Evolutionary conservation across 1,140 invertebrate species (phyloP), one percentile per base, ranked within the genome.

Genomic region (Drosophila leontia): DNA sequence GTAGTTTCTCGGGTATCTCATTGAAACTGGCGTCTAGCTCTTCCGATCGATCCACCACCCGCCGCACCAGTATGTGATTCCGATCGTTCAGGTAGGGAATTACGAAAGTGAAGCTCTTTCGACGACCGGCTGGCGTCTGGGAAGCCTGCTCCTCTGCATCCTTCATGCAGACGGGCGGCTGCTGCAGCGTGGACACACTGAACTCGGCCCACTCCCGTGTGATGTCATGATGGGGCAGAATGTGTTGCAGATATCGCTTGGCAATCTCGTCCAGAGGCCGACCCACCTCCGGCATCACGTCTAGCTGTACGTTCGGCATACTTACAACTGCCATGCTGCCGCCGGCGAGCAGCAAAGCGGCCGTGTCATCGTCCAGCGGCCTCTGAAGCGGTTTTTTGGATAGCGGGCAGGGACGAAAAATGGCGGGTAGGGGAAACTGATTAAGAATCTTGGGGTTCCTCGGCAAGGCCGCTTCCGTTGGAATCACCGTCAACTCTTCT

Each of bases 121-220:
- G 57, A 7, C 76, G 62, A 8, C 75, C 74, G 0, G 63, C 60
- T 3, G 72, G 75, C 3, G 78, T 64, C 29, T 70, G 60, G 0
- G 75, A 32, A 3, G 81, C 84, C 44, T 82, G 70, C 19, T 71
- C 71, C 37, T 87, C 75, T 3, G 82, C 82, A 7, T 82, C 86
- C 6, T 71, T 69, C 77, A 82, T 69, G 39, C 70, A 72, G 7
- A 62, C 57, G 0, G 65, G 79, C 2, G 80, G 60, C 51, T 70
- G 56, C 29, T 78, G 82, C 42, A 93, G 39, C 29, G 91, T 92
- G 13, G 92, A 92, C 4, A 92, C 86, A 45, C 91, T 91, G n/a
- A 93, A 93, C 61, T 93, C 84, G 3, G 92, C 92, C 92, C 92
- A 93, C 41, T 93, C 92, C 11, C 90, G 77, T 0, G 92, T 82